Conservation (phyloP, 37 sponge, comb jelly and placozoan species). For the Agelas oroides region DNA sequence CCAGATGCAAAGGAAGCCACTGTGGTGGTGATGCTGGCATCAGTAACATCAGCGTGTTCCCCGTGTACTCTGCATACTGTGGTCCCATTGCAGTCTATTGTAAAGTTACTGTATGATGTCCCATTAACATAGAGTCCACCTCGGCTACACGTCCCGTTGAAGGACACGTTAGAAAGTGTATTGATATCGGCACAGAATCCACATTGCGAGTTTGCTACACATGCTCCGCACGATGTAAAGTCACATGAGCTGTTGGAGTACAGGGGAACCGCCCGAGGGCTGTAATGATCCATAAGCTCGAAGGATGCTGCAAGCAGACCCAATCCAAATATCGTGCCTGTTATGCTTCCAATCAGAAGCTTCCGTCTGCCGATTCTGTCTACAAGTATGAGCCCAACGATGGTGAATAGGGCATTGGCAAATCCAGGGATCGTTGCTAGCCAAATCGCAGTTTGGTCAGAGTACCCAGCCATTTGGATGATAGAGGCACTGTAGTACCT, state of each 20-base stretch:
- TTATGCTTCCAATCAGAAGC: conserved; percentile 77
- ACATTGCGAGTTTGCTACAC: conserved; percentile 81
- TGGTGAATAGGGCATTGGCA: conserved; percentile 87
- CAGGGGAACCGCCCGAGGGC: conserved; percentile 22
- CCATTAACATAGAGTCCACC: conserved; percentile 7
- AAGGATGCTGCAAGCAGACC: conserved; percentile 64
- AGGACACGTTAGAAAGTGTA: background rate
- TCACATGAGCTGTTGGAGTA: conserved; percentile 26
- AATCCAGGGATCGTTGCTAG: conserved; percentile 77
- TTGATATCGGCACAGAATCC: conserved; percentile 77
- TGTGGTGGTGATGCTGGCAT: background rate
- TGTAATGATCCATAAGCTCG: conserved; percentile 27
- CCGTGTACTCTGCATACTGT: background rate
- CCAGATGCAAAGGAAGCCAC: too few relatives aligned
- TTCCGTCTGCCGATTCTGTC: conserved; percentile 88
- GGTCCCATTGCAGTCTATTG: background rate
- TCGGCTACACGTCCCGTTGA: conserved; percentile 66
- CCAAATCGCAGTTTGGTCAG: conserved; percentile 82
- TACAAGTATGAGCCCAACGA: conserved; percentile 77
- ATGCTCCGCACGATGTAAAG: conserved; percentile 62
- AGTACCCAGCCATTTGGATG: conserved; percentile 91
- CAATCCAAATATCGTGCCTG: conserved; percentile 70
- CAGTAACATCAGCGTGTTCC: background rate
- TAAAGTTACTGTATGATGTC: background rate
- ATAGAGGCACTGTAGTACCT: conserved; percentile 96